phyloP scores from a whole-genome alignment of 1,140 invertebrate genomes.

The Chelonus insularis region DNA sequence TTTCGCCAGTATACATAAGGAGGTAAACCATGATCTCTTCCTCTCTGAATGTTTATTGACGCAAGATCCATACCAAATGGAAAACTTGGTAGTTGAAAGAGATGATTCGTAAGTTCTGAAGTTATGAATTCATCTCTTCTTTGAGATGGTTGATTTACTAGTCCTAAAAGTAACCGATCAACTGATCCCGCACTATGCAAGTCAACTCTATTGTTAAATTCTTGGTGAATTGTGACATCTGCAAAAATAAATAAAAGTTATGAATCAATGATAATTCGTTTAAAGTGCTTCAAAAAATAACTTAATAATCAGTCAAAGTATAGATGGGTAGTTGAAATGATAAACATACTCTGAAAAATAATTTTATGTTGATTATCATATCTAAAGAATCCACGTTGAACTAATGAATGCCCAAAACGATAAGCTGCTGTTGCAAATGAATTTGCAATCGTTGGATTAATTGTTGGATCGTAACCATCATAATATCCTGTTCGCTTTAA shows the following conservation, averaged over 20 bases:
- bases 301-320: too few relatives aligned
- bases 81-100: constrained; percentile 76
- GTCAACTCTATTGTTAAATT: constrained; percentile 68
- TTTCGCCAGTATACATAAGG: constrained; percentile 81
- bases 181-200: constrained; percentile 70
- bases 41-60: constrained; percentile 85
- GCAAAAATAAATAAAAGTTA: constrained; percentile 30
- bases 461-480: constrained; percentile 74
- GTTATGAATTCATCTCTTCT: constrained; percentile 82
- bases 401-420: constrained; percentile 92
- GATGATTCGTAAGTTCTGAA: constrained; percentile 81
- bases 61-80: constrained; percentile 87
- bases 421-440: constrained; percentile 94
- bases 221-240: constrained; percentile 80
- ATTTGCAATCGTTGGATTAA: constrained; percentile 87
- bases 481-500: constrained; percentile 67
- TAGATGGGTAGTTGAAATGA: too few relatives aligned
- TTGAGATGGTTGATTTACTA: constrained; percentile 77
- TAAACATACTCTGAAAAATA: constrained; percentile 68
- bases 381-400: constrained; percentile 76
- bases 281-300: too few relatives aligned
- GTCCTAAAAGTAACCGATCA: constrained; percentile 76
- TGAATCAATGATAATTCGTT: too few relatives aligned
- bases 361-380: constrained; percentile 68
- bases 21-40: constrained; percentile 86